Percentiles rank a stretch among this genome's conserved stretches.
Conservation (phyloP, 2,888 invertebrate genomes). For the Drosophila atripex region DNA sequence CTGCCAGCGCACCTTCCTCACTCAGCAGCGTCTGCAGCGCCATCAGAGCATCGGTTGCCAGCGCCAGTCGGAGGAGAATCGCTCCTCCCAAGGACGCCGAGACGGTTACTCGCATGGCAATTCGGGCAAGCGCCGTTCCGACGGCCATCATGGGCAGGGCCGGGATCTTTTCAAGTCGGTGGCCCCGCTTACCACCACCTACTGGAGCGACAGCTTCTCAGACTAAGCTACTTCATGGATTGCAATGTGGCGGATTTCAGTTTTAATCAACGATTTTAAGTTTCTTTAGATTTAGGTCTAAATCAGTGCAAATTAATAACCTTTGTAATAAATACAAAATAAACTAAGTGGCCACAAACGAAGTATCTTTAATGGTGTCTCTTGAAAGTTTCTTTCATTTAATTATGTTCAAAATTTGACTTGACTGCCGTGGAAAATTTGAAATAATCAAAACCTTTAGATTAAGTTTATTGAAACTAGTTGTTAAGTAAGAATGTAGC, state of each 20-base stretch:
- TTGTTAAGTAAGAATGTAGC: background rate
- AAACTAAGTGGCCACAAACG: conserved; percentile 18
- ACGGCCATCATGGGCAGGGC: conserved; percentile 72
- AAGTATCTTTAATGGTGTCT: background rate
- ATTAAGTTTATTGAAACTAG: background rate
- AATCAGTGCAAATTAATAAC: conserved; percentile 39
- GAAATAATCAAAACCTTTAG: background rate
- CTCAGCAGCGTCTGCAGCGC: conserved; percentile 76
- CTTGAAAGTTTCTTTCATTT: background rate
- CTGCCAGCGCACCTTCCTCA: conserved; percentile 81
- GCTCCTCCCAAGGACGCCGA: conserved; percentile 10
- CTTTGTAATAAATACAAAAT: conserved; percentile 45
- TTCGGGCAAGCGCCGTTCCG: conserved; percentile 45
- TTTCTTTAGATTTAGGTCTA: conserved; percentile 29
- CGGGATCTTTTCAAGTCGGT: conserved; percentile 84
- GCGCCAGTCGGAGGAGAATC: conserved; percentile 50
- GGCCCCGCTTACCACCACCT: conserved; percentile 84
- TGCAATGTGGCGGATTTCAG: conserved; percentile 2
- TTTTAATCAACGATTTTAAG: conserved; percentile 40
- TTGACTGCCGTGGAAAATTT: background rate
- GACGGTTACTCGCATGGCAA: conserved; percentile 18
- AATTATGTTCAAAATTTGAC: background rate
- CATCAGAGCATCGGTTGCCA: conserved; percentile 72
- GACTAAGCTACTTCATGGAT: conserved; percentile 72
- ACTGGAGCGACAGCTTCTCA: conserved; percentile 85